Percentiles rank a stretch among this genome's conserved stretches.
Conservation (phyloP, 37 sponge, comb jelly and placozoan genomes). For the Bolinopsis microptera region DNA sequence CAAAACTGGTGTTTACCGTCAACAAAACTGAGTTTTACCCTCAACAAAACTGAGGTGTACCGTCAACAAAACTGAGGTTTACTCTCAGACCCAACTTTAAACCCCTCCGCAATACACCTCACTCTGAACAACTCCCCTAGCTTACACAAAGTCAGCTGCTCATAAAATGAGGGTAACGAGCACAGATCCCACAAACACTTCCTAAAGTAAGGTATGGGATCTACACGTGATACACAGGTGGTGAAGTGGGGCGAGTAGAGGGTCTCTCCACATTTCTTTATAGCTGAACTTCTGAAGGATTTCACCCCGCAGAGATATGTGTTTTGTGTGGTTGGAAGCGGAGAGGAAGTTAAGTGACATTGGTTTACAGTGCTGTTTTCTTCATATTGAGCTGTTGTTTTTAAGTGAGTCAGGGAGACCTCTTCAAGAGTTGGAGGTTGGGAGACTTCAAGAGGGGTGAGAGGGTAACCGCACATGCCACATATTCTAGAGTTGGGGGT, state of each 20-base stretch:
- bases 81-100: not conserved
- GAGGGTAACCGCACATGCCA: not conserved
- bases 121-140: not conserved
- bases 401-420: not conserved
- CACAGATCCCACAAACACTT: not conserved
- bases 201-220: not conserved
- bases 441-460: not conserved
- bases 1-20: too few relatives aligned
- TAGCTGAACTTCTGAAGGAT: not conserved
- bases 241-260: not conserved
- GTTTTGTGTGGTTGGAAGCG: not conserved
- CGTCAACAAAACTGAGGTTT: not conserved
- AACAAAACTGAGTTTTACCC: too few relatives aligned
- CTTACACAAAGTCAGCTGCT: not conserved
- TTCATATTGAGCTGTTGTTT: not conserved
- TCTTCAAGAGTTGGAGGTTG: not conserved
- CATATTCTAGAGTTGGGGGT: not conserved
- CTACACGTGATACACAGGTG: not conserved
- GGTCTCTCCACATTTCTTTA: not conserved
- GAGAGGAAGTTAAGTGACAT: not conserved
- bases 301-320: not conserved
- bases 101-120: not conserved
- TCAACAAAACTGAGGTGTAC: not conserved
- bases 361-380: not conserved
- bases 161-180: not conserved